phyloP scores from a whole-genome alignment of 1,140 invertebrate species.

The Carposina sasakii region DNA sequence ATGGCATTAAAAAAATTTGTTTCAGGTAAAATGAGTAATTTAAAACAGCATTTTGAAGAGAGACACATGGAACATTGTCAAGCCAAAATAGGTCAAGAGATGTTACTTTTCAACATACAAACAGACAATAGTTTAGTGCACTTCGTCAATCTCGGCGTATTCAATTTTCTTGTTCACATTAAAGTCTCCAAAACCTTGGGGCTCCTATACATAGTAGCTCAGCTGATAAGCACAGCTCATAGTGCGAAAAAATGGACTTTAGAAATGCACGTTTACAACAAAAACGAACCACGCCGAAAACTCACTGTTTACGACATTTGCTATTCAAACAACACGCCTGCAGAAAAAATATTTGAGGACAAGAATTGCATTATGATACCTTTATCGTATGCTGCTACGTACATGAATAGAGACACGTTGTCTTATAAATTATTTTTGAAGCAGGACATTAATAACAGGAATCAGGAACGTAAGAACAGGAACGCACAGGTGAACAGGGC shows the following conservation, averaged over 20 bases:
- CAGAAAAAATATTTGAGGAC: slow-evolving; percentile 22
- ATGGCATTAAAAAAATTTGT: too few species aligned
- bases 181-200: slow-evolving; percentile 18
- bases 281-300: slow-evolving; percentile 33
- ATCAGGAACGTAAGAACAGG: too few species aligned
- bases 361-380: slow-evolving; percentile 23
- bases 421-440: slow-evolving; percentile 41
- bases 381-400: slow-evolving; percentile 28
- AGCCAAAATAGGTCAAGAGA: slow-evolving; percentile 30
- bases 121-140: slow-evolving; percentile 20
- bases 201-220: slow-evolving; percentile 31
- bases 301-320: slow-evolving; percentile 29
- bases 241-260: slow-evolving; percentile 46
- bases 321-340: slow-evolving; percentile 5
- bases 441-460: slow-evolving; percentile 10
- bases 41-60: slow-evolving; percentile 33
- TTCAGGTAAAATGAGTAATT: slow-evolving; percentile 38
- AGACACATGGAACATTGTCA: slow-evolving; percentile 27
- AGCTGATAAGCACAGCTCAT: slow-evolving; percentile 30
- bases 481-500: too few species aligned
- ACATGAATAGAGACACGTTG: slow-evolving; percentile 23
- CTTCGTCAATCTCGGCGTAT: slow-evolving; percentile 24
- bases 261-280: slow-evolving; percentile 43
- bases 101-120: slow-evolving; percentile 14
- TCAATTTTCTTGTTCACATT: slow-evolving; percentile 39